Evolutionary conservation across 2,888 invertebrate genomes (phyloP), one percentile per base, ranked within the genome.

Genomic region (Machimus rusticus): DNA sequence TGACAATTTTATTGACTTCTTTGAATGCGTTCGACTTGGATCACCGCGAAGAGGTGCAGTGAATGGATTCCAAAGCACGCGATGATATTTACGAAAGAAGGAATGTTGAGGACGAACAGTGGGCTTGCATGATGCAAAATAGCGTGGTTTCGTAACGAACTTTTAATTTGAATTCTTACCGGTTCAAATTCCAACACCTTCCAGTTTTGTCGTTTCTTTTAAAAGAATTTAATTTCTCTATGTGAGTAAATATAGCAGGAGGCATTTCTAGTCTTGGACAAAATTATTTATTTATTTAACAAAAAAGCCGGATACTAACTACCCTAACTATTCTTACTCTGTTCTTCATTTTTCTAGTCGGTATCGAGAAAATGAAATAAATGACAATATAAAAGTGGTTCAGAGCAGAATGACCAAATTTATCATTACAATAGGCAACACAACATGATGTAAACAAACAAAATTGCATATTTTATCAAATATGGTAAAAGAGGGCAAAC

Each of bases 1-100:
- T 51, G 79, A 79, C 79, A 79, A 79, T 79, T 79, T 79, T 46
- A 79, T 79, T 79, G 46, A 79, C 51, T 79, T 79, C 28, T 79
- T 9, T 19, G 51, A 79, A 66, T 23, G 66, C 23, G 19, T 23
- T 66, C 23, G 23, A 66, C n/a, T n/a, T 4, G 19, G 51, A 5
- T 51, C n/a, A n/a, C 51, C 12, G 28, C 39, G 78, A 19, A 34
- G 78, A 34, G 39, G n/a, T 31, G 34, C 79, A 46, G 31, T 79
- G 79, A 79, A 51, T 51, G 79, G 51, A 31, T 14, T 1, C 37
- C 6, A 12, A 46, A 55, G 28, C 28, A 28, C 66, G 66, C 66
- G 79, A 79, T 28, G 79, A 31, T 31, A 79, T 46, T 79, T 79
- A 79, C 51, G 51, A 51, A 37, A 12, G 76, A 37, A n/a, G 31